These are phyloP conservation scores for Galagoides demidoff DNA, from an alignment of 2,797 vertebrate species.

Conservation along the genomic window DNA sequence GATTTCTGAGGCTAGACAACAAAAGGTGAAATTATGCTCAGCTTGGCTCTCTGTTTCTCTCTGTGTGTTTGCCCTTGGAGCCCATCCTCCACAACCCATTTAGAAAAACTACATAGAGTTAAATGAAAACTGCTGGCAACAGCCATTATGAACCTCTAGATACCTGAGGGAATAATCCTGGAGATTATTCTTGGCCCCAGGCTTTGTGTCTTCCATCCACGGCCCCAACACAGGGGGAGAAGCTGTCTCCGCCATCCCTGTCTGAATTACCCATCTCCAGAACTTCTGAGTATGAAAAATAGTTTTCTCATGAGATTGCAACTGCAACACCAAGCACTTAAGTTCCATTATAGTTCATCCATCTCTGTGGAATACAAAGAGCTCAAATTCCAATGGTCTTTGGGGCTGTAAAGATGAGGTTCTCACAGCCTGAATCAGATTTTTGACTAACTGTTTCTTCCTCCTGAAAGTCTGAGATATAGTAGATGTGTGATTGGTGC, in stretches of 20 bases:
- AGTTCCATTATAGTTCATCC: background rate
- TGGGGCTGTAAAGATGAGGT: background rate
- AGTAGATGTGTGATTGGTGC: background rate
- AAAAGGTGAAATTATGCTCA: background rate
- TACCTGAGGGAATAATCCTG: background rate
- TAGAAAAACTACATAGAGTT: background rate
- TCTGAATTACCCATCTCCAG: background rate
- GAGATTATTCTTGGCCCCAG: background rate
- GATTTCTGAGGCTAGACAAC: background rate
- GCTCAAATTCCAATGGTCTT: background rate
- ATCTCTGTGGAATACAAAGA: background rate
- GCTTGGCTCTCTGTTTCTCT: background rate
- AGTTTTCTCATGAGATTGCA: background rate
- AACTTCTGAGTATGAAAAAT: background rate
- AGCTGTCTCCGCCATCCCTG: background rate
- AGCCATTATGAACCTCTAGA: background rate
- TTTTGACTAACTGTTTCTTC: background rate
- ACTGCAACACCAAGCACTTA: background rate
- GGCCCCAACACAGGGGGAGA: background rate
- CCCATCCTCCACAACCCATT: background rate
- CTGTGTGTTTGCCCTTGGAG: background rate
- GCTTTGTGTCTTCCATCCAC: background rate
- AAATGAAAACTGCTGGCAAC: background rate
- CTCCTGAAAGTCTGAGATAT: background rate
- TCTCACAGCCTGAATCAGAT: background rate